These are phyloP conservation scores for Drosophila kepulauana DNA, from an alignment of 1,140 invertebrate genomes.

Conservation along the genomic window DNA sequence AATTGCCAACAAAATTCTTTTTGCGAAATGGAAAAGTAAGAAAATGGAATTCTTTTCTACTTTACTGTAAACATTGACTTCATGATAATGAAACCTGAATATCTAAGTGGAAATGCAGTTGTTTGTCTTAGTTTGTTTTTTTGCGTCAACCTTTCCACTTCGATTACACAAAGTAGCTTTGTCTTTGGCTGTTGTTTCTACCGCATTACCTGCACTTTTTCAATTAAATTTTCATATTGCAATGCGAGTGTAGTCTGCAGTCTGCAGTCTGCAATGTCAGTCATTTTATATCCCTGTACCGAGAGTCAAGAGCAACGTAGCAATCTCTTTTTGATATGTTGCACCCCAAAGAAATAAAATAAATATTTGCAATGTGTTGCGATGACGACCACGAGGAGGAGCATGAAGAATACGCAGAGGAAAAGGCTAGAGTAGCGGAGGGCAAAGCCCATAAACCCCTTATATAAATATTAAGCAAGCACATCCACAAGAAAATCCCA, in stretches of 20 bases:
- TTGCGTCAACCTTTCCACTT: neutral
- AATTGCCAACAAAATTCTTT: too few relatives aligned
- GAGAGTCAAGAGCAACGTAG: conserved; percentile 2
- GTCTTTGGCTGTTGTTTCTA: neutral
- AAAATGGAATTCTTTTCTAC: neutral
- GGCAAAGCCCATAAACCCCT: conserved; percentile 40
- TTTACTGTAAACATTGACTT: neutral
- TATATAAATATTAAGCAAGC: conserved; percentile 56
- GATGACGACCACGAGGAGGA: conserved; percentile 30
- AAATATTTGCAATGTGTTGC: conserved; percentile 54
- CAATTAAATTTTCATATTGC: conserved; percentile 41
- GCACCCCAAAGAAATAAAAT: conserved; percentile 49
- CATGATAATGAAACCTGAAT: neutral
- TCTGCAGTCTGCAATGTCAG: neutral
- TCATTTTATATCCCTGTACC: conserved; percentile 16
- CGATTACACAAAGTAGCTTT: conserved; percentile 4
- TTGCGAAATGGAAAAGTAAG: too few relatives aligned
- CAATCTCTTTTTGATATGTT: conserved; percentile 42
- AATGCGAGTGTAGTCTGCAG: conserved; percentile 18
- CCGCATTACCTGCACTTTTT: conserved; percentile 6
- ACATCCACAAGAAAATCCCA: conserved; percentile 49
- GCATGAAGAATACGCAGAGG: neutral
- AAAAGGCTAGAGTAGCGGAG: neutral
- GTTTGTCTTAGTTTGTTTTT: neutral
- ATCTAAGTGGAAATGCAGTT: neutral